Conservation (phyloP, 2,797 vertebrate genomes). For the Florisuga fusca region DNA sequence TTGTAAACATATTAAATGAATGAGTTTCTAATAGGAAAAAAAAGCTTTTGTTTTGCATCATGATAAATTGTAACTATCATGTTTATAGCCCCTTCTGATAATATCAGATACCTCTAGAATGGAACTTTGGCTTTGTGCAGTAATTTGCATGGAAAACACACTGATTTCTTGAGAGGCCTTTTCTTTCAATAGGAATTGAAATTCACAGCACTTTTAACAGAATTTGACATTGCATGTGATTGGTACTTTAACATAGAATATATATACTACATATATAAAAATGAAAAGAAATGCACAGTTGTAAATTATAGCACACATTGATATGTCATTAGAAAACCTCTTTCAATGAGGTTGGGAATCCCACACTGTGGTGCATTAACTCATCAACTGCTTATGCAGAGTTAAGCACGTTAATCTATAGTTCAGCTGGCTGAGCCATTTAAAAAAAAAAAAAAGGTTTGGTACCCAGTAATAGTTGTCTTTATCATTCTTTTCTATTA, state of each 20-base stretch:
- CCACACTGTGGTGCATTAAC: background rate
- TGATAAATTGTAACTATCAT: background rate
- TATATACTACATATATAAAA: background rate
- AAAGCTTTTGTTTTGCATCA: background rate
- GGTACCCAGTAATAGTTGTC: background rate
- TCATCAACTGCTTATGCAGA: background rate
- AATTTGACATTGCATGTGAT: background rate
- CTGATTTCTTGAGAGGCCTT: background rate
- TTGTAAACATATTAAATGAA: background rate
- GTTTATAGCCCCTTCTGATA: background rate
- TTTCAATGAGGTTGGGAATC: background rate
- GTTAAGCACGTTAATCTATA: background rate
- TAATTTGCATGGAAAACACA: background rate
- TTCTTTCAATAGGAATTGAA: background rate
- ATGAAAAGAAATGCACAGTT: background rate
- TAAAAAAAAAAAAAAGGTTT: background rate
- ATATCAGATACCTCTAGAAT: background rate
- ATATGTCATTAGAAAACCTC: background rate
- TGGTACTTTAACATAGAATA: background rate
- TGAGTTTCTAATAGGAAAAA: background rate
- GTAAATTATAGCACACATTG: background rate
- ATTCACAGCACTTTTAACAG: background rate
- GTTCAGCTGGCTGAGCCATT: background rate
- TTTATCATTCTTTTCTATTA: background rate
- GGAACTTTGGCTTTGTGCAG: background rate